Conservation (phyloP, 2,113 vertebrate genomes). For the Vireo altiloquus region DNA sequence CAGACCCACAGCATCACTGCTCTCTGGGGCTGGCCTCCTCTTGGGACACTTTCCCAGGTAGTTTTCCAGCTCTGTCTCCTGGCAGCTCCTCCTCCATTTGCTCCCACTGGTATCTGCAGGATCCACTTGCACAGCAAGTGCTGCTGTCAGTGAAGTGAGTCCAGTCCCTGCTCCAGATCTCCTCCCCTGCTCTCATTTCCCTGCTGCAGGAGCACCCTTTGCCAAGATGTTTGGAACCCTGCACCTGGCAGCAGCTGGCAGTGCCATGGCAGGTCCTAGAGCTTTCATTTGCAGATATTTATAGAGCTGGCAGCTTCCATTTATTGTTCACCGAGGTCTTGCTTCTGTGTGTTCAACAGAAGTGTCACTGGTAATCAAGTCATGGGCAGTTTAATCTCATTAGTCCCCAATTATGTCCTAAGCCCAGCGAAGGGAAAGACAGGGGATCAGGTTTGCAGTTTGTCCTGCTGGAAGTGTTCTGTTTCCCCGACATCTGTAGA, state of each 20-base stretch:
- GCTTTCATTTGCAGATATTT: background rate
- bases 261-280: background rate
- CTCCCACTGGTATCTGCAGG: background rate
- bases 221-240: background rate
- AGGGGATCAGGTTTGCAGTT: background rate
- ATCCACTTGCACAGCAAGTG: background rate
- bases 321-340: background rate
- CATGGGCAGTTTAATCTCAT: background rate
- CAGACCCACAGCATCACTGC: background rate
- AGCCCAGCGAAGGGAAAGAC: background rate
- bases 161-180: background rate
- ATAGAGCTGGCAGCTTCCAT: background rate
- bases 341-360: background rate
- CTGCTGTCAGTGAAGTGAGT: background rate
- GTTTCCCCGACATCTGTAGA: rapidly evolving
- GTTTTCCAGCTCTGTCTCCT: background rate
- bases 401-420: background rate
- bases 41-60: background rate
- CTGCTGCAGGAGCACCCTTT: background rate
- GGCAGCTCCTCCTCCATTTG: background rate
- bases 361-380: background rate
- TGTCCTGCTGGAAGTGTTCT: background rate
- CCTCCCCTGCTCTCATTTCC: background rate
- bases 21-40: background rate
- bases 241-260: background rate